Percentiles rank a stretch among this genome's conserved stretches.
phyloP scores from a whole-genome alignment of 2,113 vertebrate species.

The Malurus elegans region DNA sequence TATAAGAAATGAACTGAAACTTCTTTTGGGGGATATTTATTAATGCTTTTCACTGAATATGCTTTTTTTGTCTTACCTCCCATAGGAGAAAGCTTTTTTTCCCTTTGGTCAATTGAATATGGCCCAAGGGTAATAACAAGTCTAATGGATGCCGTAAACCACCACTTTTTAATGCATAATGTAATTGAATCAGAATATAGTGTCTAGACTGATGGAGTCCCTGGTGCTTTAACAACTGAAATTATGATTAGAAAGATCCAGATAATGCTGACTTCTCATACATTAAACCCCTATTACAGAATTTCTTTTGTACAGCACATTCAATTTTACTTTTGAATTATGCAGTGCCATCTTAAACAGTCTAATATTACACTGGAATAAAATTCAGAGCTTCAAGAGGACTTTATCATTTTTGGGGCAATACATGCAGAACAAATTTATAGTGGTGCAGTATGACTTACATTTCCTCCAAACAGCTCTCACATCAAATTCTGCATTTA shows the following conservation, averaged over 20 bases:
- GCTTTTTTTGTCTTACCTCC: conserved; percentile 7
- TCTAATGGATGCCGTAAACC: conserved; percentile 66
- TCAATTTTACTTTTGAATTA: conserved; percentile 66
- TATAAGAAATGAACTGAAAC: conserved; percentile 63
- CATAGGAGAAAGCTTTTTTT: not conserved
- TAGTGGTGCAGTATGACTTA: not conserved
- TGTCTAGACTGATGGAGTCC: conserved; percentile 56
- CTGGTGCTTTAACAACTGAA: conserved; percentile 64
- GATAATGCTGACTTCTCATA: conserved; percentile 65
- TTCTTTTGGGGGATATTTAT: conserved; percentile 22
- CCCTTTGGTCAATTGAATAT: conserved; percentile 56
- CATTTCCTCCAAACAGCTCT: not conserved
- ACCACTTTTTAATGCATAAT: conserved; percentile 58
- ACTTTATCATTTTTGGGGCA: conserved; percentile 7
- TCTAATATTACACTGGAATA: conserved; percentile 51
- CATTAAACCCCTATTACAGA: conserved; percentile 54
- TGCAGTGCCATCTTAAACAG: conserved; percentile 43
- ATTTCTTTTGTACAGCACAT: conserved; percentile 24
- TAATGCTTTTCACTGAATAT: conserved; percentile 42
- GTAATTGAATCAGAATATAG: conserved; percentile 68
- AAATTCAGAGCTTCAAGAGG: conserved; percentile 30
- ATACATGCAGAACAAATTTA: conserved; percentile 16
- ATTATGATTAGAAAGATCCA: conserved; percentile 64
- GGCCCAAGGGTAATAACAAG: conserved; percentile 63
- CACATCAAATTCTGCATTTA: not conserved